Conservation (phyloP, 2,888 invertebrate species). For the Aricia artaxerxes region DNA sequence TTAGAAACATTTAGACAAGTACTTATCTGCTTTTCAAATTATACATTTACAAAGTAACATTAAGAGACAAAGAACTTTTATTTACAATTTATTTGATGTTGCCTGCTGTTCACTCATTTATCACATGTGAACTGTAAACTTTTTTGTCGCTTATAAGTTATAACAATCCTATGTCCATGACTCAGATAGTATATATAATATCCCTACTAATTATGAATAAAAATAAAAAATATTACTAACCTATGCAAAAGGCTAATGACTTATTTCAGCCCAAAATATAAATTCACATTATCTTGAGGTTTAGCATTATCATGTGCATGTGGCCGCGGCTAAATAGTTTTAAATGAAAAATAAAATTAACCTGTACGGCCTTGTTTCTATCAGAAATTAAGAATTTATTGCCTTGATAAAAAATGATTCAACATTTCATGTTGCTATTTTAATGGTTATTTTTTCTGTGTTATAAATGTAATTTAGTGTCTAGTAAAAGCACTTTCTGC, state of each 20-base stretch:
- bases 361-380: not conserved
- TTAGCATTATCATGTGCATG: not conserved
- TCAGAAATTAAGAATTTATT: conserved; percentile 3
- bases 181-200: too few relatives aligned
- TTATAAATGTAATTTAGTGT: not conserved
- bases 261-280: not conserved
- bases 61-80: too few relatives aligned
- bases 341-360: not conserved
- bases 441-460: not conserved
- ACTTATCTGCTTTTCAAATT: not conserved
- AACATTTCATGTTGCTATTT: not conserved
- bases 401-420: not conserved
- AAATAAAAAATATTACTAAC: too few relatives aligned
- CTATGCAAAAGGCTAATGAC: too few relatives aligned
- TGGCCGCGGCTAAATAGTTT: not conserved
- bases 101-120: too few relatives aligned
- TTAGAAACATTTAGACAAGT: not conserved
- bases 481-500: not conserved
- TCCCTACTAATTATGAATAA: too few relatives aligned
- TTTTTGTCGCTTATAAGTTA: too few relatives aligned
- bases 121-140: too few relatives aligned
- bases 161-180: too few relatives aligned
- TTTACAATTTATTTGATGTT: too few relatives aligned
- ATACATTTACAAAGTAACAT: not conserved
- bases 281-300: not conserved